Evolutionary conservation across 2,888 invertebrate species (phyloP).

Genomic region (Cephus pygmeus): DNA sequence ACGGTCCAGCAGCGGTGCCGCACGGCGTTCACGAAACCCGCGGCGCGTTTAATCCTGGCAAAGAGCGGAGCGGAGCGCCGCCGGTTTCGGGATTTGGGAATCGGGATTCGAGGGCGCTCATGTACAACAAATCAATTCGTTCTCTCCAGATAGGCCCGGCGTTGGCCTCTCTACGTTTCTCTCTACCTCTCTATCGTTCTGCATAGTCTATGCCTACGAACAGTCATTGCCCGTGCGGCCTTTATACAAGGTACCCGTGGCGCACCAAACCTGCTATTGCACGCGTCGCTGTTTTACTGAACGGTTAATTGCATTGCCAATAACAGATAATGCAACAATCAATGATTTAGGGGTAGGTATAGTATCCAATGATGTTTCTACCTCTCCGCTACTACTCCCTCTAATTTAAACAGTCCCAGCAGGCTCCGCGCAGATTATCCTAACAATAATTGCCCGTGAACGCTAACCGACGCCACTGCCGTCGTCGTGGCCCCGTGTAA

Average conservation of each 20-base stretch:
- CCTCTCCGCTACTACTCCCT: constrained; percentile 39
- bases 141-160: constrained; percentile 22
- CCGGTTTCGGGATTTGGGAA: constrained; percentile 45
- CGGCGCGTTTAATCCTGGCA: constrained; percentile 46
- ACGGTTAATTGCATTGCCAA: constrained; percentile 66
- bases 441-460: constrained; percentile 48
- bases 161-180: constrained; percentile 9
- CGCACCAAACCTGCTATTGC: not conserved
- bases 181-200: constrained; percentile 9
- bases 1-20: too few relatives aligned
- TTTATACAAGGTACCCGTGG: constrained; percentile 14
- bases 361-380: constrained; percentile 48
- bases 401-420: constrained; percentile 61
- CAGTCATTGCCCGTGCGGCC: constrained; percentile 9
- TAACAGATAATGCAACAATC: constrained; percentile 66
- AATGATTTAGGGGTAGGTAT: constrained; percentile 58
- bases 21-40: constrained; percentile 27
- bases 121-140: constrained; percentile 45
- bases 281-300: constrained; percentile 55
- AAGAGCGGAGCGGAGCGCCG: constrained; percentile 18
- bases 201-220: constrained; percentile 15
- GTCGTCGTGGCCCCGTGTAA: too few relatives aligned
- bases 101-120: constrained; percentile 25
- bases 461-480: too few relatives aligned
- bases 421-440: constrained; percentile 59